phyloP scores from a whole-genome alignment of 2,113 vertebrate species.

The Pluvianellus socialis region DNA sequence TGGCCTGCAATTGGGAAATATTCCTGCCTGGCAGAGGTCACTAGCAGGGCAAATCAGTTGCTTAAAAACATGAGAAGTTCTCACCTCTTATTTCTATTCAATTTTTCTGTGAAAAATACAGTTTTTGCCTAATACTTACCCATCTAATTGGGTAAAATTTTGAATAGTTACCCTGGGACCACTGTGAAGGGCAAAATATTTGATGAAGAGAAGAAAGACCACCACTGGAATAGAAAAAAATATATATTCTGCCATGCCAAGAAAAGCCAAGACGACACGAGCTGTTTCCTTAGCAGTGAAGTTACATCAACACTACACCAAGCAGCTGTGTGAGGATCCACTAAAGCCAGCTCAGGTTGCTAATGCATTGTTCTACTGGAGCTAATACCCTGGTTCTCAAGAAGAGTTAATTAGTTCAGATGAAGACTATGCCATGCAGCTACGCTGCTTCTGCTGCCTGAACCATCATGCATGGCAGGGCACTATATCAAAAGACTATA shows the following conservation, averaged over 20 bases:
- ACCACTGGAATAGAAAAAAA: not conserved
- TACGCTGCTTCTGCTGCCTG: not conserved
- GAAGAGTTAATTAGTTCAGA: not conserved
- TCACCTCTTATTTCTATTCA: not conserved
- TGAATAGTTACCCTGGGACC: not conserved
- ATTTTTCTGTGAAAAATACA: slow-evolving; percentile 10
- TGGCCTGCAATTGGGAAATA: slow-evolving; percentile 3
- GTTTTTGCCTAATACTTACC: not conserved
- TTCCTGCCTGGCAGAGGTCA: slow-evolving; percentile 40
- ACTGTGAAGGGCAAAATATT: not conserved
- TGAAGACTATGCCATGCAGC: not conserved
- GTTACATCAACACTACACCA: not conserved
- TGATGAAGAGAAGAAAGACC: not conserved
- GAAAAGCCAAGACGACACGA: not conserved
- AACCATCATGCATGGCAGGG: not conserved
- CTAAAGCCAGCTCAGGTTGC: not conserved
- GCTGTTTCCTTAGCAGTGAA: not conserved
- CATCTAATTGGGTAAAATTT: slow-evolving; percentile 8
- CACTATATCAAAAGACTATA: not conserved
- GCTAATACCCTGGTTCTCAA: not conserved
- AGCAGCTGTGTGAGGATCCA: not conserved
- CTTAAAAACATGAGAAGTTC: not conserved
- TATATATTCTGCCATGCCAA: not conserved
- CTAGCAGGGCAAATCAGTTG: slow-evolving; percentile 15
- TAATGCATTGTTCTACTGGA: not conserved